phyloP scores from a whole-genome alignment of 1,140 invertebrate species.

The Stegodyphus dumicola region DNA sequence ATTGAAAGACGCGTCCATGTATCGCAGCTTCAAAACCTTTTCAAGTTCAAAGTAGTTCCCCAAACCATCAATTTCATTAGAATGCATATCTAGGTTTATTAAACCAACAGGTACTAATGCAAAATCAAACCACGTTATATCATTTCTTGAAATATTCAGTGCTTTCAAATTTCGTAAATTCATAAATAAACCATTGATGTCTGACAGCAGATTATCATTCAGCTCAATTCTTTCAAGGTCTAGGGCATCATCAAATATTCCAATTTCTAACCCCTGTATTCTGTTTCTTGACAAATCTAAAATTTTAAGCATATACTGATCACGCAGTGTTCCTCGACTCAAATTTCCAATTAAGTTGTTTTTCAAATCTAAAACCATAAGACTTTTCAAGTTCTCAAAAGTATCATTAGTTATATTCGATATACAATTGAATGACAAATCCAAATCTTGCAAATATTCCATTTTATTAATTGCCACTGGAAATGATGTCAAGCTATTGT shows the following conservation, averaged over 20 bases:
- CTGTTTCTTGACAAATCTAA: conserved; percentile 89
- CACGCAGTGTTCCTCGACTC: conserved; percentile 80
- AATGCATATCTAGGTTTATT: conserved; percentile 90
- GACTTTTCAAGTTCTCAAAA: conserved; percentile 74
- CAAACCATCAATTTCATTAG: conserved; percentile 85
- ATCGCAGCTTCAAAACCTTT: conserved; percentile 71
- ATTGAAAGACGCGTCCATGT: conserved; percentile 84
- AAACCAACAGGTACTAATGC: conserved; percentile 82
- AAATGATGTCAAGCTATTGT: conserved; percentile 63
- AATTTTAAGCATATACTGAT: conserved; percentile 83
- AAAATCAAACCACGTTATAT: conserved; percentile 91
- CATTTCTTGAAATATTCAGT: conserved; percentile 92
- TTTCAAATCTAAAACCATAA: conserved; percentile 83
- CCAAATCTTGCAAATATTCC: conserved; percentile 79
- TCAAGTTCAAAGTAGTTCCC: conserved; percentile 85
- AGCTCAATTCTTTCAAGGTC: conserved; percentile 86
- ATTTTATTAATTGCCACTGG: conserved; percentile 64
- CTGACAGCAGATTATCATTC: conserved; percentile 85
- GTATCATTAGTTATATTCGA: conserved; percentile 63
- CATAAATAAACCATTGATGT: conserved; percentile 86
- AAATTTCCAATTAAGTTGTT: conserved; percentile 79
- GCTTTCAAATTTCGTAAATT: conserved; percentile 84
- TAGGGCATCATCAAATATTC: conserved; percentile 81
- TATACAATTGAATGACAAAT: conserved; percentile 91
- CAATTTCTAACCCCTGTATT: conserved; percentile 84